Percentiles rank a stretch among this genome's conserved stretches.
Evolutionary conservation across 1,140 invertebrate species (phyloP).

Genomic region (Leptinotarsa texana): DNA sequence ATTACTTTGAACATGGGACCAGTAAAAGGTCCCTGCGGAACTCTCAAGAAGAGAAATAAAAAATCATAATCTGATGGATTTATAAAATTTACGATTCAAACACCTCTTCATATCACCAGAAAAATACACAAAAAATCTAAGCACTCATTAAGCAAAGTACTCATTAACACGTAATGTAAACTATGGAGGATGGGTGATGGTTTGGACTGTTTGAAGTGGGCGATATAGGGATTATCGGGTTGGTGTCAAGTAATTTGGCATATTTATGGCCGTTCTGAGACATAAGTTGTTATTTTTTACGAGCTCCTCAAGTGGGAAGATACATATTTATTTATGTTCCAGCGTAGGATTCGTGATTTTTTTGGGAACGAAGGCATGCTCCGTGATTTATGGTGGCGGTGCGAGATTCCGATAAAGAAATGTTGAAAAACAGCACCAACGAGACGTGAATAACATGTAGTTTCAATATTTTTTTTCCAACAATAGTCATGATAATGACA

Average conservation of each 20-base stretch:
- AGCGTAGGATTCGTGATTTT: slow-evolving; percentile 21
- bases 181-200: slow-evolving; percentile 13
- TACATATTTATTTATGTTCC: slow-evolving; percentile 32
- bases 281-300: slow-evolving; percentile 37
- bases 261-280: slow-evolving; percentile 39
- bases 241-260: slow-evolving; percentile 41
- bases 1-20: too few relatives aligned
- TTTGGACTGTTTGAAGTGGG: slow-evolving; percentile 31
- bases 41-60: too few relatives aligned
- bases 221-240: slow-evolving; percentile 38
- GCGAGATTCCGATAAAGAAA: not conserved
- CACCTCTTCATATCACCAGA: too few relatives aligned
- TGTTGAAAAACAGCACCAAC: not conserved
- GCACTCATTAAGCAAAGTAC: not conserved
- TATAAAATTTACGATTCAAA: too few relatives aligned
- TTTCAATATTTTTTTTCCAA: too few relatives aligned
- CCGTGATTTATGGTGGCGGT: not conserved
- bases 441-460: too few relatives aligned
- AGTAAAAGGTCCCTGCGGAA: too few relatives aligned
- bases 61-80: too few relatives aligned
- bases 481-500: too few relatives aligned
- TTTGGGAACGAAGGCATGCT: not conserved
- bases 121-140: too few relatives aligned
- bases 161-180: slow-evolving; percentile 13
- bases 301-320: slow-evolving; percentile 35